A percentile compares a stretch with the other conserved stretches of the same genome.
Conservation (phyloP, 2,113 vertebrate genomes). For the Erpornis zantholeuca region DNA sequence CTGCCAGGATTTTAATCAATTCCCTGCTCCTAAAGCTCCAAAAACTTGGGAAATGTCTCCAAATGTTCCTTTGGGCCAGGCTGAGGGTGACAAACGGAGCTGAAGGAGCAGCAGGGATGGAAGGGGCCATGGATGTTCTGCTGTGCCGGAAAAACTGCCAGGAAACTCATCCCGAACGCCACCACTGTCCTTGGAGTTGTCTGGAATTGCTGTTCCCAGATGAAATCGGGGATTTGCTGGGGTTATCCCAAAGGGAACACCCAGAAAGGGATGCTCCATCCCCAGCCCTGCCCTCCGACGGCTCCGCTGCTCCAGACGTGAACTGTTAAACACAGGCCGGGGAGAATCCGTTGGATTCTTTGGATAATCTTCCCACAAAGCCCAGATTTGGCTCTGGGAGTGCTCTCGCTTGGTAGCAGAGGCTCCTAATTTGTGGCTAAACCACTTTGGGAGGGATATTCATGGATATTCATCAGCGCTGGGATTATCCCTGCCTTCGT, state of each 20-base stretch:
- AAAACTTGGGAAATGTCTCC: background rate
- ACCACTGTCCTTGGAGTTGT: background rate
- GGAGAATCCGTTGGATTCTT: background rate
- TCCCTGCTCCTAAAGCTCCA: background rate
- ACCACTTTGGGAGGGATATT: background rate
- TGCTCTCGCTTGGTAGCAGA: background rate
- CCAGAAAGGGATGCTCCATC: accelerated
- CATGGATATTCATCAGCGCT: background rate
- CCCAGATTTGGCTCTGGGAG: background rate
- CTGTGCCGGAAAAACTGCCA: background rate
- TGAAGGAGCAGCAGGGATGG: background rate
- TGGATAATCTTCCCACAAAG: background rate
- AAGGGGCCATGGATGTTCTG: background rate
- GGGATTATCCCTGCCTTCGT: background rate
- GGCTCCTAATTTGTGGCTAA: conserved; percentile 27
- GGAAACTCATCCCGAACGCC: accelerated
- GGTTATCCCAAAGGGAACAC: background rate
- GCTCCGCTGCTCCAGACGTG: background rate
- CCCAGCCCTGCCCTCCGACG: background rate
- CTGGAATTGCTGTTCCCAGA: background rate
- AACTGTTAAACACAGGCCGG: background rate
- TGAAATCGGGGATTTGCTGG: background rate
- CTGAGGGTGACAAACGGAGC: accelerated
- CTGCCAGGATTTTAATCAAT: background rate
- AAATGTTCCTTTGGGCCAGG: accelerated